A percentile compares a stretch with the other conserved stretches of the same genome.
Evolutionary conservation across 2,113 vertebrate genomes (phyloP).

Genomic region (Pungitius pungitius): DNA sequence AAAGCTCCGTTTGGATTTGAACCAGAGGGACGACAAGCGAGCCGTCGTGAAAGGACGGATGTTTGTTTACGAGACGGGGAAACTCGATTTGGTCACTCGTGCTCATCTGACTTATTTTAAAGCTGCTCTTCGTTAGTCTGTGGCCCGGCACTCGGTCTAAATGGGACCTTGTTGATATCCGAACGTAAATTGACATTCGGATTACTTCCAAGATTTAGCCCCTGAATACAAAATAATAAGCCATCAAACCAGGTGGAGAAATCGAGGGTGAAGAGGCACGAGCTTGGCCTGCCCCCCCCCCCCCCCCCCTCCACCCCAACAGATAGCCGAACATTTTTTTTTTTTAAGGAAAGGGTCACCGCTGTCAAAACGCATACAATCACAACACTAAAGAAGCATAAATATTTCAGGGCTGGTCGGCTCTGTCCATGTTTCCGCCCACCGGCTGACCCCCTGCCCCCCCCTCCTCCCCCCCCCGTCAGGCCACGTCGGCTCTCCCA

Average conservation of each 20-base stretch:
- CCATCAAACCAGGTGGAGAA: conserved; percentile 48
- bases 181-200: conserved; percentile 10
- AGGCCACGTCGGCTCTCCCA: conserved; percentile 36
- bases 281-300: conserved; percentile 44
- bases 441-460: conserved; percentile 61
- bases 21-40: conserved; percentile 10
- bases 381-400: conserved; percentile 55
- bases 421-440: conserved; percentile 42
- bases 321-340: conserved; percentile 40
- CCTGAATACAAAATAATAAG: conserved; percentile 36
- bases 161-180: conserved; percentile 10
- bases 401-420: conserved; percentile 66
- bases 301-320: conserved; percentile 31
- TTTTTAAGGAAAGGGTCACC: conserved; percentile 49
- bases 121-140: not conserved
- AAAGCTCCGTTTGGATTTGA: conserved; percentile 23
- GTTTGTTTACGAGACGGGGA: conserved; percentile 24
- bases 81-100: conserved; percentile 18
- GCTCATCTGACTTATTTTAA: conserved; percentile 3
- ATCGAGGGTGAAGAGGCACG: conserved; percentile 27
- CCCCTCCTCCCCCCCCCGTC: conserved; percentile 46
- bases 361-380: conserved; percentile 65
- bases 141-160: not conserved
- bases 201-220: conserved; percentile 16
- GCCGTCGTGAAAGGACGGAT: conserved; percentile 45